Percentiles rank a stretch among this genome's conserved stretches.
phyloP scores from a whole-genome alignment of 1,140 invertebrate genomes.

The Drosophila tani region DNA sequence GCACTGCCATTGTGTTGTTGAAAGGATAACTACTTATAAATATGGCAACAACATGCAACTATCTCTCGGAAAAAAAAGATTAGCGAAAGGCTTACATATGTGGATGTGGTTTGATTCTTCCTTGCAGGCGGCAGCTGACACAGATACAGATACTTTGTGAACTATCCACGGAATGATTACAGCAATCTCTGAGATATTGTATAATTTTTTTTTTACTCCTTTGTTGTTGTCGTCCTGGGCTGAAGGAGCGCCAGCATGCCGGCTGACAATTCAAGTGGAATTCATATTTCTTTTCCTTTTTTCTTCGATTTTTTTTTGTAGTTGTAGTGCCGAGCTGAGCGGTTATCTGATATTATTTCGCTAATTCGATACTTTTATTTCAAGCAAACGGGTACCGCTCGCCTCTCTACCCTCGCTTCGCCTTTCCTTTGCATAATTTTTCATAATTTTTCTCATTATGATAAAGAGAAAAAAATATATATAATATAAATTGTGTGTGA shows the following conservation, averaged over 20 bases:
- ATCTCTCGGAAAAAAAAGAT: slow-evolving; percentile 48
- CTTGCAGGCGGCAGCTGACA: slow-evolving; percentile 60
- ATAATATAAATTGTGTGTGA: slow-evolving; percentile 74
- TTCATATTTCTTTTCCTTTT: slow-evolving; percentile 38
- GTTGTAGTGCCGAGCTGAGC: slow-evolving; percentile 28
- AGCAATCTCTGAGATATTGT: slow-evolving; percentile 53
- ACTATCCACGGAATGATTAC: slow-evolving; percentile 48
- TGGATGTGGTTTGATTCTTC: slow-evolving; percentile 72
- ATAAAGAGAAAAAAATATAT: slow-evolving; percentile 48
- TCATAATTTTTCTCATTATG: slow-evolving; percentile 73
- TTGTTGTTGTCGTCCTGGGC: slow-evolving; percentile 15
- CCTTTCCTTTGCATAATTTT: slow-evolving; percentile 68
- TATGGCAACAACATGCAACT: slow-evolving; percentile 71
- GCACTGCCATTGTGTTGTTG: slow-evolving; percentile 40
- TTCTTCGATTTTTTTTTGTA: slow-evolving; percentile 34
- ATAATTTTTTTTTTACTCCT: slow-evolving; percentile 9
- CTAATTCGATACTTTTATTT: slow-evolving; percentile 84
- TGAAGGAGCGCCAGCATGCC: slow-evolving; percentile 66
- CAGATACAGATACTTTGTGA: slow-evolving; percentile 44
- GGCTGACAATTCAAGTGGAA: slow-evolving; percentile 77
- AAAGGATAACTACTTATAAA: slow-evolving; percentile 60
- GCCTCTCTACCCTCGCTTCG: slow-evolving; percentile 5
- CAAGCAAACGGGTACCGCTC: slow-evolving; percentile 40
- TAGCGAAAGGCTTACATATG: slow-evolving; percentile 75
- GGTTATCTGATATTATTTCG: slow-evolving; percentile 82